Conservation (phyloP, 92 coral and sea anemone genomes). For the Bergia sp. region DNA sequence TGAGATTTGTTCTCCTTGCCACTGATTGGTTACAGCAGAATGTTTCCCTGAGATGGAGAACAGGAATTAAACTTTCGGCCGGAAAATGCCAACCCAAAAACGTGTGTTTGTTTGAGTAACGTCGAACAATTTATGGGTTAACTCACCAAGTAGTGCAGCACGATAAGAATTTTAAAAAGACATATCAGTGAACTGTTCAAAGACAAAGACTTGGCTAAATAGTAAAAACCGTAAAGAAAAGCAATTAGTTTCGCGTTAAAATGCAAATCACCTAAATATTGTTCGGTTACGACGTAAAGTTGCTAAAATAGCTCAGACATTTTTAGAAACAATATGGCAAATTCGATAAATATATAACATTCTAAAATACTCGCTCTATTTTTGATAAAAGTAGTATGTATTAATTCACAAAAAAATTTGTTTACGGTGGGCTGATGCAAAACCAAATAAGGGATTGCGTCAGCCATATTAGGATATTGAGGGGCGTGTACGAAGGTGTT, state of each 20-base stretch:
- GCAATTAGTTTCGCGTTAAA: neutral
- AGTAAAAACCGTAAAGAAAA: neutral
- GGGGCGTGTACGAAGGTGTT: conserved; percentile 37
- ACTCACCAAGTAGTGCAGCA: neutral
- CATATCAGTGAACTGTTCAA: neutral
- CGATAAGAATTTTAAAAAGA: neutral
- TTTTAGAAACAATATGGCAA: neutral
- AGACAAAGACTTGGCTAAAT: no score
- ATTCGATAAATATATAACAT: neutral
- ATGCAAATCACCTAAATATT: neutral
- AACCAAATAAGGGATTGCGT: conserved; percentile 9
- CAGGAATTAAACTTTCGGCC: conserved; percentile 25
- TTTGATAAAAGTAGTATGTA: no score
- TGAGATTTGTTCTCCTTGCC: neutral
- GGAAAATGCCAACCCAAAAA: conserved; percentile 12
- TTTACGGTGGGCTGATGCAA: neutral
- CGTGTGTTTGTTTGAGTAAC: neutral
- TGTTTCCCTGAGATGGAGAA: conserved; percentile 34
- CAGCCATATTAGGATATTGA: conserved; percentile 33
- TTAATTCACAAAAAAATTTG: no score
- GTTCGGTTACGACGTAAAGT: neutral
- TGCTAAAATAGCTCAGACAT: neutral
- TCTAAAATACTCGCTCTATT: neutral
- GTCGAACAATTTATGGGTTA: neutral
- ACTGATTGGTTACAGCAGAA: conserved; percentile 28